These are phyloP conservation scores for Odontophorus gujanensis DNA, from an alignment of 2,113 vertebrate genomes.

Conservation along the genomic window DNA sequence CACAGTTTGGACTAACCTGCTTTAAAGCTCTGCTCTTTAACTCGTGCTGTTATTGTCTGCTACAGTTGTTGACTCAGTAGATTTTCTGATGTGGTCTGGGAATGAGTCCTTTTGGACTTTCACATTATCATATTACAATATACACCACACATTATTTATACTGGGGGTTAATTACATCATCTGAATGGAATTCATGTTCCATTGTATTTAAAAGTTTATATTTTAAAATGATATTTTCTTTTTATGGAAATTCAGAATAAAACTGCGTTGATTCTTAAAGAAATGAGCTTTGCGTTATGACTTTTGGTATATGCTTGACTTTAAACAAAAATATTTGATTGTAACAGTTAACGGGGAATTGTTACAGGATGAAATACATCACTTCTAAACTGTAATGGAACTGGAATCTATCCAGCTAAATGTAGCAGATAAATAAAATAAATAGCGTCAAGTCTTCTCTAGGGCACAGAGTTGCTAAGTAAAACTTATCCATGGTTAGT, in stretches of 20 bases:
- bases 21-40: conserved; percentile 68
- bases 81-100: conserved; percentile 77
- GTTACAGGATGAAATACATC: conserved; percentile 16
- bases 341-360: conserved; percentile 11
- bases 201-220: conserved; percentile 60
- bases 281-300: conserved; percentile 23
- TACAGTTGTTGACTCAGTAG: conserved; percentile 76
- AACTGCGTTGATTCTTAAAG: conserved; percentile 50
- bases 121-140: conserved; percentile 76
- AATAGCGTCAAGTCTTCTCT: conserved; percentile 32
- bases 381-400: conserved; percentile 28
- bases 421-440: conserved; percentile 37
- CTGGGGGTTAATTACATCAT: conserved; percentile 77
- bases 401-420: conserved; percentile 52
- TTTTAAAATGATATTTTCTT: conserved; percentile 63
- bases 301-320: neutral
- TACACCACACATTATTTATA: conserved; percentile 74
- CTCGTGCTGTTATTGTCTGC: conserved; percentile 63
- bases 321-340: neutral
- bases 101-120: conserved; percentile 73
- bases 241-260: conserved; percentile 62
- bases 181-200: conserved; percentile 76
- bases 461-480: conserved; percentile 10
- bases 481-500: neutral
- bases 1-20: conserved; percentile 62